Evolutionary conservation across 1,140 invertebrate genomes (phyloP), one percentile per base, ranked within the genome.

Genomic region (Drosophila virilis): DNA sequence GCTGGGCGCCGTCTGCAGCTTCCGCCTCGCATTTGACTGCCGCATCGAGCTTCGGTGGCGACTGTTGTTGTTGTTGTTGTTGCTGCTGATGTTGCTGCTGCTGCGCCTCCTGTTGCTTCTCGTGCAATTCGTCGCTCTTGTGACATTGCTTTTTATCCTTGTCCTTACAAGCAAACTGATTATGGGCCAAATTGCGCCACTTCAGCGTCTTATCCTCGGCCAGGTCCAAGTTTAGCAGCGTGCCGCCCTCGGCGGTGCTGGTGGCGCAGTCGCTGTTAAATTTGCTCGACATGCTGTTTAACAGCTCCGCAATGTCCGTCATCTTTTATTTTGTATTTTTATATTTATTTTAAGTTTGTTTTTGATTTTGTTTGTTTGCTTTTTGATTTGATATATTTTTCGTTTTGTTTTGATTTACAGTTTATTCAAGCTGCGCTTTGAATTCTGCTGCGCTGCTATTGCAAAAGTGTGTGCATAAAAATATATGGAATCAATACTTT

Each of bases 141-240:
- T 32, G 32, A 35, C 54, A 51, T 50, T 74, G 64, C 50, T 91
- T 90, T 40, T 86, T 89, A 12, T 91, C 89, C 50, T 91, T 91
- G 70, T 92, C 88, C 79, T 91, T 91, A 59, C 91, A 89, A 51
- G 91, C 91, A 28, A 91, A 91, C 74, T 91, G 91, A 86, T 92
- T 92, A 55, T 92, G 90, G 43, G 82, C 80, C 73, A 92, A 75
- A 72, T 89, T 92, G 45, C 91, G 91, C 91, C 91, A 92, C 45
- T 92, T 92, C 6, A 91, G 32, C n/a, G 91, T 92, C 32, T 92
- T 92, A 67, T 92, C 91, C 70, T 92, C 89, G 48, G 90, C 86
- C 59, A 92, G 69, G 43, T 92, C 89, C 51, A 88, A 35, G 55
- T 91, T 89, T 6, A 91, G 65, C 22, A 91, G 62, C 28, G 74